Evolutionary conservation across 1,140 invertebrate genomes (phyloP).

Genomic region (Anastrepha obliqua): DNA sequence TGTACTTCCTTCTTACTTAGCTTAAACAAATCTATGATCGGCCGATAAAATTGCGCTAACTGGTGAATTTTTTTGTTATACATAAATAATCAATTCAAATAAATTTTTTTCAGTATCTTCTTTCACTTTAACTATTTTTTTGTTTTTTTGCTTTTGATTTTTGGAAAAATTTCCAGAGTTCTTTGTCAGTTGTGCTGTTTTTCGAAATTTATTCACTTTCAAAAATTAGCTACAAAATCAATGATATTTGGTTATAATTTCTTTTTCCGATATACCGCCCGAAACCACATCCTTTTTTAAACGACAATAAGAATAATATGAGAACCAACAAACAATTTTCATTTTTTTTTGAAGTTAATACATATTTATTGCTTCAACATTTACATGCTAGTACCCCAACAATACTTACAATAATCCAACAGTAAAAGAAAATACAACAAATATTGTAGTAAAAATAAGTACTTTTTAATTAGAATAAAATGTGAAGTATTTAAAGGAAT

Average conservation of each 20-base stretch:
- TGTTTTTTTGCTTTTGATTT: neutral
- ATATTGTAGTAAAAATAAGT: neutral
- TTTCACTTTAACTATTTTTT: neutral
- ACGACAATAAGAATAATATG: constrained; percentile 70
- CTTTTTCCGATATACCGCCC: constrained; percentile 62
- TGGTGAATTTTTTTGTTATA: too few species aligned
- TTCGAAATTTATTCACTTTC: constrained; percentile 54
- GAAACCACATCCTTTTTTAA: constrained; percentile 72
- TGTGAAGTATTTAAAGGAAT: neutral
- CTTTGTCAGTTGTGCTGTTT: constrained; percentile 72
- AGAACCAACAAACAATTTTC: constrained; percentile 65
- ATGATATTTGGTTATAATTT: constrained; percentile 52
- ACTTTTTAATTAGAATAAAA: too few species aligned
- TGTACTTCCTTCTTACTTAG: too few species aligned
- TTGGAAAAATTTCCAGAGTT: constrained; percentile 73
- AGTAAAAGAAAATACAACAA: neutral
- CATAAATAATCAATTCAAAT: too few species aligned
- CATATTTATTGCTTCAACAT: constrained; percentile 22
- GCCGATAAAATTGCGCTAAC: too few species aligned
- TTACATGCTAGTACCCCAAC: neutral
- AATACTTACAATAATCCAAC: neutral
- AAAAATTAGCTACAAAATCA: constrained; percentile 35
- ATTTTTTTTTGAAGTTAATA: constrained; percentile 7
- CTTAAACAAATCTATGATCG: too few species aligned
- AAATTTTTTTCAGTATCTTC: neutral